phyloP scores from a whole-genome alignment of 2,797 vertebrate genomes.

The Myotis myotis region DNA sequence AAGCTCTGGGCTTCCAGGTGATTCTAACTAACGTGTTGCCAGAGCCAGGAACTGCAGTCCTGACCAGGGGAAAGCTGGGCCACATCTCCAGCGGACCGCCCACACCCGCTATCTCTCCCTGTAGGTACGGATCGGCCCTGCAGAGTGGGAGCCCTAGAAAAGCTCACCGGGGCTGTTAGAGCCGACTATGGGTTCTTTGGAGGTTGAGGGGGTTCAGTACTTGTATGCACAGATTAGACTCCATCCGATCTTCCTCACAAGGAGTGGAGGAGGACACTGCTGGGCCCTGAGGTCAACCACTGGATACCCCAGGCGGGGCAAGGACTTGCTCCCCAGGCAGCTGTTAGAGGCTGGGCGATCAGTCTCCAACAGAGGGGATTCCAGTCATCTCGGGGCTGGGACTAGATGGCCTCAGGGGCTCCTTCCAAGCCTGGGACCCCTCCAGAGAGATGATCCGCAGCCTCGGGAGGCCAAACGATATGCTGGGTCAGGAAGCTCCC shows the following conservation, averaged over 20 bases:
- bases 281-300: not conserved
- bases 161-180: not conserved
- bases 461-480: not conserved
- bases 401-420: not conserved
- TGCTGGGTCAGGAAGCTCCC: not conserved
- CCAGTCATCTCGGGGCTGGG: not conserved
- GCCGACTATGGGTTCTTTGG: not conserved
- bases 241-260: not conserved
- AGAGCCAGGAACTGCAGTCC: not conserved
- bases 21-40: not conserved
- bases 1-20: not conserved
- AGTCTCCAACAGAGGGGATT: not conserved
- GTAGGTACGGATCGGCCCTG: not conserved
- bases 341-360: not conserved
- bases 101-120: not conserved
- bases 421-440: not conserved
- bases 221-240: not conserved
- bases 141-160: not conserved
- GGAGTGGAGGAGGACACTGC: not conserved
- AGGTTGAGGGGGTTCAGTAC: not conserved
- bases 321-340: not conserved
- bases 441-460: not conserved
- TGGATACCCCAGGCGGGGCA: not conserved
- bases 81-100: not conserved
- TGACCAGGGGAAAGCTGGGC: no score